Evolutionary conservation across 2,888 invertebrate genomes (phyloP).

Genomic region (Chymomyza caudatula): DNA sequence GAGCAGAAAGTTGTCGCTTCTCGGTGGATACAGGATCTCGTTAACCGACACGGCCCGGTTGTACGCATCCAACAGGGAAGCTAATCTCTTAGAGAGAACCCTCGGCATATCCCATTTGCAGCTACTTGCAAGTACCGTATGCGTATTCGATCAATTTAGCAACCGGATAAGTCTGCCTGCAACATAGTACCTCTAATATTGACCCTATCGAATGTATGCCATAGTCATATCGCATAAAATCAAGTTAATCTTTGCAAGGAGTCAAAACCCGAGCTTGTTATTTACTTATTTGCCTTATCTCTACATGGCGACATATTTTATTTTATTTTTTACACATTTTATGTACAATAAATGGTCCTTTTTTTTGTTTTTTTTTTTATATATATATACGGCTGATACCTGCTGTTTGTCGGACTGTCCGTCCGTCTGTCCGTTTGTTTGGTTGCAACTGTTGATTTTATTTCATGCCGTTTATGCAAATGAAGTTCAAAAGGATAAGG

Average conservation of each 20-base stretch:
- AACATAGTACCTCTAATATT: too few species aligned
- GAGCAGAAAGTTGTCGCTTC: too few species aligned
- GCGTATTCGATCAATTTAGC: too few species aligned
- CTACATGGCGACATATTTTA: conserved; percentile 44
- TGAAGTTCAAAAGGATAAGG: conserved; percentile 64
- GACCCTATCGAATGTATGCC: too few species aligned
- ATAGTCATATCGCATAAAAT: too few species aligned
- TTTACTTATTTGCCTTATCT: conserved; percentile 35
- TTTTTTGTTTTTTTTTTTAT: conserved; percentile 19
- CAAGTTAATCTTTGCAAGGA: neutral
- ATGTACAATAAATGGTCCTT: conserved; percentile 4
- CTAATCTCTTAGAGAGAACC: too few species aligned
- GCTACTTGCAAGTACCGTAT: too few species aligned
- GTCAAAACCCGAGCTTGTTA: conserved; percentile 49
- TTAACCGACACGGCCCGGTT: too few species aligned
- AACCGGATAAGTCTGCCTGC: too few species aligned
- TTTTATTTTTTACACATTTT: conserved; percentile 38
- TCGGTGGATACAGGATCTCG: too few species aligned
- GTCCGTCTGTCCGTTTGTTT: conserved; percentile 16
- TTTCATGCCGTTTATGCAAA: conserved; percentile 72
- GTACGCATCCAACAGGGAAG: too few species aligned
- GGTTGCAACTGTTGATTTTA: conserved; percentile 63
- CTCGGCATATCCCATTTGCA: too few species aligned
- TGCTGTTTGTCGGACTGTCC: conserved; percentile 42
- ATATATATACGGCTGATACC: conserved; percentile 49